Conservation (phyloP, 30 jellyfish, hydroid and myxozoan species). For the Catostylus mosaicus region DNA sequence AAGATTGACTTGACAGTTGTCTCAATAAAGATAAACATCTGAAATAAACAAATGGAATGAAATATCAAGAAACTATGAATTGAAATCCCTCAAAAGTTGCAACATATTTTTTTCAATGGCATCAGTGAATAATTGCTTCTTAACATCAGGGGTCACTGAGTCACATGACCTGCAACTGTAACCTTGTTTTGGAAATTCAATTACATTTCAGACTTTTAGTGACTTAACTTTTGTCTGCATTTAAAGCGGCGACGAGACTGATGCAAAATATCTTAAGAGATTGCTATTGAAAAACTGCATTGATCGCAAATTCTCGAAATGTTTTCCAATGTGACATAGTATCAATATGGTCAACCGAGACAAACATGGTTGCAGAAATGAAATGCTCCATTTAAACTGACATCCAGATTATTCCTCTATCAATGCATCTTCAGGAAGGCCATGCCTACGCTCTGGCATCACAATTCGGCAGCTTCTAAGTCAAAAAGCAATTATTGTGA, state of each 20-base stretch:
- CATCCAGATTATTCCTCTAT: not conserved
- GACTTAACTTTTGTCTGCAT: not conserved
- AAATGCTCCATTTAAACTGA: not conserved
- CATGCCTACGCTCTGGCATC: not conserved
- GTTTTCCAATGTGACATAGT: not conserved
- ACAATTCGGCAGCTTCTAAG: constrained; percentile 7
- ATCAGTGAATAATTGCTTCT: too few relatives aligned
- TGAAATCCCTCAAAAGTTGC: too few relatives aligned
- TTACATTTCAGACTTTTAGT: not conserved
- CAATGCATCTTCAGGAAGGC: not conserved
- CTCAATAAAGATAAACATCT: too few relatives aligned
- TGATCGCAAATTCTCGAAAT: not conserved
- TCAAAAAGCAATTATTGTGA: constrained; percentile 8
- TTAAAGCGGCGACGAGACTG: not conserved
- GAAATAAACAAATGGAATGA: too few relatives aligned
- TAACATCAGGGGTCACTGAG: not conserved
- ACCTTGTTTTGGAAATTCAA: not conserved
- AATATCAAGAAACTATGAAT: too few relatives aligned
- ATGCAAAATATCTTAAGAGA: not conserved
- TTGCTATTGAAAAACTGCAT: not conserved
- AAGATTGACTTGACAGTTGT: too few relatives aligned
- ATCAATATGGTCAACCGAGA: not conserved
- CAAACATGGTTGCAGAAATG: not conserved
- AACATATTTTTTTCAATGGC: too few relatives aligned
- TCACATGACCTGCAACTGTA: not conserved